These are phyloP conservation scores for Pheosia gnoma DNA, from an alignment of 2,888 invertebrate genomes.

Conservation along the genomic window DNA sequence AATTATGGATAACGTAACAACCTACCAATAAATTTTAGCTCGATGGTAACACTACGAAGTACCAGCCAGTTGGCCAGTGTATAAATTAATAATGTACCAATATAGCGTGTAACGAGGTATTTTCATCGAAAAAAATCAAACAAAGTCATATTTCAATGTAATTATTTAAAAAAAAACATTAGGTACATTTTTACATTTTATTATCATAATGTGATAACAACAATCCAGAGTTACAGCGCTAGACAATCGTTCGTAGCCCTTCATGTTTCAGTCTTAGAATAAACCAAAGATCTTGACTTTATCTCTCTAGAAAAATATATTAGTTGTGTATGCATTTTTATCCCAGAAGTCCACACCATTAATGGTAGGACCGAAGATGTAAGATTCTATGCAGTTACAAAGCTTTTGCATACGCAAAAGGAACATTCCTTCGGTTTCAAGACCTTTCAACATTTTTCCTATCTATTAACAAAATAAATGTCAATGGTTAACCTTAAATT, in stretches of 20 bases:
- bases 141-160: constrained; percentile 63
- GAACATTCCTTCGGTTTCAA: not conserved
- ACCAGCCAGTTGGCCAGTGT: no score
- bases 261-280: constrained; percentile 43
- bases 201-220: constrained; percentile 63
- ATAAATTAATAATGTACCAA: no score
- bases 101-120: no score
- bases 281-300: constrained; percentile 30
- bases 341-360: not conserved
- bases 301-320: not conserved
- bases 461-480: not conserved
- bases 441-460: not conserved
- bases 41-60: no score
- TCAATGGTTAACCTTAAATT: not conserved
- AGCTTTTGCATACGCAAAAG: not conserved
- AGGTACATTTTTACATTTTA: constrained; percentile 74
- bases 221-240: constrained; percentile 72
- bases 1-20: not conserved
- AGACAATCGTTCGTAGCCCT: constrained; percentile 47
- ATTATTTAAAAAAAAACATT: constrained; percentile 68
- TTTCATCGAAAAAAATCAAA: constrained; percentile 26
- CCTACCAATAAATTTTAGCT: no score
- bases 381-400: not conserved
- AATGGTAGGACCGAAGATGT: not conserved
- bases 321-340: no score